phyloP scores from a whole-genome alignment of 2,797 vertebrate species.

The Aulostomus chinensis region DNA sequence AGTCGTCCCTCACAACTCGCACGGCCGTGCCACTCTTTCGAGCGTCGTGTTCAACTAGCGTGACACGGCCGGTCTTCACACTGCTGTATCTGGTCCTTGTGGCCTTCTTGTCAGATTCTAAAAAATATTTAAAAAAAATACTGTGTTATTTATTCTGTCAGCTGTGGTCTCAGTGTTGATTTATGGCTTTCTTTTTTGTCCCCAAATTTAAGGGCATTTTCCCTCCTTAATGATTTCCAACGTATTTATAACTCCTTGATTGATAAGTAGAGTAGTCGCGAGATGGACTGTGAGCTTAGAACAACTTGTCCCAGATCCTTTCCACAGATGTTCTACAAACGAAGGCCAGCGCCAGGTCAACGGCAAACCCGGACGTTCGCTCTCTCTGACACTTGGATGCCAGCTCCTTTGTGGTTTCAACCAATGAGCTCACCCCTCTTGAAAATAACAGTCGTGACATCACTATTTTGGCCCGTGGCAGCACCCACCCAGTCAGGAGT shows the following conservation, averaged over 20 bases:
- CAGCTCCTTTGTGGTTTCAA: constrained; percentile 68
- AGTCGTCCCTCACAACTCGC: constrained; percentile 61
- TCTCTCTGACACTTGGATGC: constrained; percentile 73
- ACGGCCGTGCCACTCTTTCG: constrained; percentile 75
- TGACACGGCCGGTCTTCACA: constrained; percentile 48
- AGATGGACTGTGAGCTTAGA: too few species aligned
- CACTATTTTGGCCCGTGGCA: constrained; percentile 53
- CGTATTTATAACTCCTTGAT: too few species aligned
- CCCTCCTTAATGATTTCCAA: too few species aligned
- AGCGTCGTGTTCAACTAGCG: constrained; percentile 69
- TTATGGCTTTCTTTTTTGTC: too few species aligned
- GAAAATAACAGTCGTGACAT: constrained; percentile 75
- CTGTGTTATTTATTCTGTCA: too few species aligned
- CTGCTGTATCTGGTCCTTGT: constrained; percentile 32
- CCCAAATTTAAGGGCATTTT: too few species aligned
- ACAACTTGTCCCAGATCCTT: constrained; percentile 44
- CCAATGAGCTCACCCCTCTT: constrained; percentile 74
- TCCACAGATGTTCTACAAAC: constrained; percentile 49
- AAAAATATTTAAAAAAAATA: too few species aligned
- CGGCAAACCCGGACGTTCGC: constrained; percentile 25
- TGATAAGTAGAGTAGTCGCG: too few species aligned
- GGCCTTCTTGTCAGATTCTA: too few species aligned
- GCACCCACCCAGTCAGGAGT: constrained; percentile 60
- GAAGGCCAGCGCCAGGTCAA: constrained; percentile 24
- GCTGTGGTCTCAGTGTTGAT: too few species aligned